Base-by-base conservation (phyloP, 2,888 invertebrate species). In the Gerosis bhagava region DNA sequence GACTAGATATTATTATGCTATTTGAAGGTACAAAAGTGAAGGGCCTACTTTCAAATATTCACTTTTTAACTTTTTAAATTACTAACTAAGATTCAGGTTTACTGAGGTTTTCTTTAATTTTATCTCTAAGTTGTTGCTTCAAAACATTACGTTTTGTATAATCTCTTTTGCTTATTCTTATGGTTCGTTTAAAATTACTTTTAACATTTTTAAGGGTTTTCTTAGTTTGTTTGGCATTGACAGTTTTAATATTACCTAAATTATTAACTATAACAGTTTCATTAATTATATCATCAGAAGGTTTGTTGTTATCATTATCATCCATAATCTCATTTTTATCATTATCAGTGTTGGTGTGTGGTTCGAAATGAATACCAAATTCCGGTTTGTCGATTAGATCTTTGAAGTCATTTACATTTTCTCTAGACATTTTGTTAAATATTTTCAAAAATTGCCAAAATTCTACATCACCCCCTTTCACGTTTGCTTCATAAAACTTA, bases 391-490 rank as follows among this genome's bases (percentile, higher is more conserved):
- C 56, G 15, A 76, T 68, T 21, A 82, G 59, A 61, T 83, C 82
- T 3, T 69, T 47, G 19, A 83, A 81, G 58, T 78, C 75, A 0
- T 70, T 70, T 0, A 83, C 56, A 13, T 80, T 75, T 2, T 84
- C 83, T 1, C 68, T 51, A 0, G 68, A 59, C 71, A 87, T 79
- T 54, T 72, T 77, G 48, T 86, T 86, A 39, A 69, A 86, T 1
- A 84, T 83, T 43, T 84, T 84, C 8, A 84, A 37, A 51, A 87
- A 87, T 17, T 87, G 84, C 78, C 83, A 82, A 31, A 87, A 87
- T 13, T 83, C 83, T 1, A 86, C 69, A 34, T 84, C 78, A 0
- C 72, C 70, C 0, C 86, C 86, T 53, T 75, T 71, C 0, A 86
- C 73, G 11, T 84, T 79, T 0, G 65, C 72, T 13, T 77, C 66